Base-by-base conservation (phyloP, 53 echinoderm and acorn worm genomes). In the Crossaster papposus region DNA sequence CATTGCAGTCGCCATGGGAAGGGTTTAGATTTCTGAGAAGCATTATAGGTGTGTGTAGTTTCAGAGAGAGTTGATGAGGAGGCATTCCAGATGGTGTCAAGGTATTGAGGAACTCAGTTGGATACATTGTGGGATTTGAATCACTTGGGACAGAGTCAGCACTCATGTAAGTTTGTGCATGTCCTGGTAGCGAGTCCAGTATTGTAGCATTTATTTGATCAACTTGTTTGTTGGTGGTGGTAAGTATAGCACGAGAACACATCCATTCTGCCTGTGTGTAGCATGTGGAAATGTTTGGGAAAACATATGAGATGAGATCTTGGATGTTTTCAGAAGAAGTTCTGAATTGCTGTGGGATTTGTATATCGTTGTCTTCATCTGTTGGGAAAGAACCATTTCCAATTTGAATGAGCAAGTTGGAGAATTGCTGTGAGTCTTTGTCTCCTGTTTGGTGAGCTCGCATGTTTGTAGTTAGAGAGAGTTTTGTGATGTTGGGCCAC, bases 61-160 rank as follows among this genome's bases (percentile, higher is more conserved):
- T 88, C 36, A 92, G 71, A 13, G 15, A 51, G 0, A 92, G 81
- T 64, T 81, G 54, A 33, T 92, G 92, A 73, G 72, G 81, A 22
- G 92, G 92, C 36, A 92, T 88, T 14, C 92, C 92, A 74, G 92
- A 81, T 17, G 88, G 88, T 14, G 81, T 88, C n/a, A 88, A 37
- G 14, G 92, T 81, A 51, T 92, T 88, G 7, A 92, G 88, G 35
- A 92, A 92, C 44, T 92, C 92, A 35, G 68, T 44, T 22, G 88
- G 92, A 72, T 88, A 88, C 82, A 51, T 37, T 18, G 70, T 58
- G 14, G 78, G 38, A 63, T 79, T 83, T 32, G 79, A 24, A 64
- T 91, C 79, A 36, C 14, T 4, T 18, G 72, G 51, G 20, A 86
- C 44, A 44, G 44, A 7, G 44, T 44, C 44, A 0, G 44, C 44